Evolutionary conservation across 2,797 vertebrate species (phyloP).

Genomic region (Acrossocheilus fasciatus): DNA sequence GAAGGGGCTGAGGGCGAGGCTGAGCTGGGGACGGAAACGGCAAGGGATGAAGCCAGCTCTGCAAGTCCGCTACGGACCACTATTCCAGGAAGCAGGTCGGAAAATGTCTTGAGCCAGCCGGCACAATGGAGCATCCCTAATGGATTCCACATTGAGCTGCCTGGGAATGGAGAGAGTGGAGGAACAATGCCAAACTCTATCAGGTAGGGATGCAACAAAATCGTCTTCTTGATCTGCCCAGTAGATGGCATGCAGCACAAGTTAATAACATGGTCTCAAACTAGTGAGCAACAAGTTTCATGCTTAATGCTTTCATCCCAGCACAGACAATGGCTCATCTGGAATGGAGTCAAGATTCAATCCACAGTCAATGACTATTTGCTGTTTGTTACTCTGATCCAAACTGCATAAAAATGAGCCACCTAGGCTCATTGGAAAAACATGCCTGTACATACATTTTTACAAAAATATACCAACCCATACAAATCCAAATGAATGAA

Average conservation of each 20-base stretch:
- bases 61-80: conserved; percentile 90
- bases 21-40: conserved; percentile 62
- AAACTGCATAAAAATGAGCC: conserved; percentile 31
- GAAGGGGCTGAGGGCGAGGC: conserved; percentile 76
- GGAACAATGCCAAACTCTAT: conserved; percentile 86
- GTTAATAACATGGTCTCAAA: conserved; percentile 39
- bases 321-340: not conserved
- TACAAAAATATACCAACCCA: not conserved
- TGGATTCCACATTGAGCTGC: conserved; percentile 85
- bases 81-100: conserved; percentile 93
- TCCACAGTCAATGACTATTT: not conserved
- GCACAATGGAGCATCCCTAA: conserved; percentile 88
- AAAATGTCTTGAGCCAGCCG: conserved; percentile 90
- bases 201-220: conserved; percentile 79
- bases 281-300: conserved; percentile 1
- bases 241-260: conserved; percentile 69
- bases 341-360: conserved; percentile 2
- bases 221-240: conserved; percentile 60
- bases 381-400: conserved; percentile 8
- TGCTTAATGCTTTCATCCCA: not conserved
- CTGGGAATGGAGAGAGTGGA: conserved; percentile 75
- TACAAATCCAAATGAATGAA: not conserved
- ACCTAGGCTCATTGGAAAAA: not conserved
- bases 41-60: conserved; percentile 64
- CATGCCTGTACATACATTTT: not conserved